phyloP scores from a whole-genome alignment of 2,113 vertebrate species.

The Ahaetulla prasina region DNA sequence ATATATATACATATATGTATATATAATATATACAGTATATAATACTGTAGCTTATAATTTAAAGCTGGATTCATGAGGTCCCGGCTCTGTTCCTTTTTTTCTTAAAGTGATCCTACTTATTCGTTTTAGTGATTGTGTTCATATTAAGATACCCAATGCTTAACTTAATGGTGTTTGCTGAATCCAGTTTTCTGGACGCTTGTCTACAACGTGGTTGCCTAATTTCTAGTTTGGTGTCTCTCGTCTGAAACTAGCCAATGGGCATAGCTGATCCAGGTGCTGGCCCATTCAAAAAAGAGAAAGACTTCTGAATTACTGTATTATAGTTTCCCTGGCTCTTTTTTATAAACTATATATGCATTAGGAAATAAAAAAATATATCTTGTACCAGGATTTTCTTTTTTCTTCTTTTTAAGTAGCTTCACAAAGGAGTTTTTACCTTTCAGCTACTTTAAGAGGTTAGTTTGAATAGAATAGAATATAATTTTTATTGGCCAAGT shows the following conservation, averaged over 20 bases:
- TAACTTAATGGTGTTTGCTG: neutral
- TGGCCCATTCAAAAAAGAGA: neutral
- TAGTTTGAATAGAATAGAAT: too few species aligned
- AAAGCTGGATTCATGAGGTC: neutral
- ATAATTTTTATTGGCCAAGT: too few species aligned
- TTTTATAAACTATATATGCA: neutral
- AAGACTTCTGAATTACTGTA: neutral
- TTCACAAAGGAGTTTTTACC: neutral
- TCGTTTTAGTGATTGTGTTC: neutral
- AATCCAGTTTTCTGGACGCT: neutral
- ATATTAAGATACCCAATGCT: neutral
- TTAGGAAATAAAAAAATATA: neutral
- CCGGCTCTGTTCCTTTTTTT: too few species aligned
- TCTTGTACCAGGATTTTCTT: neutral
- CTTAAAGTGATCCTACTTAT: neutral
- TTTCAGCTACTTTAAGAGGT: neutral
- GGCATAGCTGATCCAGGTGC: neutral
- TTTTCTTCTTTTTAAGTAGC: neutral
- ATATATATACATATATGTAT: too few species aligned
- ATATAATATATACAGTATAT: too few species aligned
- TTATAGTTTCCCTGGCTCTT: neutral
- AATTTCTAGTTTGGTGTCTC: neutral
- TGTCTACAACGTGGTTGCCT: neutral
- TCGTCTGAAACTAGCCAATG: neutral
- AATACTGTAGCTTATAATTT: neutral